Base-by-base conservation (phyloP, 2,797 vertebrate species). In the Pagetopsis macropterus region DNA sequence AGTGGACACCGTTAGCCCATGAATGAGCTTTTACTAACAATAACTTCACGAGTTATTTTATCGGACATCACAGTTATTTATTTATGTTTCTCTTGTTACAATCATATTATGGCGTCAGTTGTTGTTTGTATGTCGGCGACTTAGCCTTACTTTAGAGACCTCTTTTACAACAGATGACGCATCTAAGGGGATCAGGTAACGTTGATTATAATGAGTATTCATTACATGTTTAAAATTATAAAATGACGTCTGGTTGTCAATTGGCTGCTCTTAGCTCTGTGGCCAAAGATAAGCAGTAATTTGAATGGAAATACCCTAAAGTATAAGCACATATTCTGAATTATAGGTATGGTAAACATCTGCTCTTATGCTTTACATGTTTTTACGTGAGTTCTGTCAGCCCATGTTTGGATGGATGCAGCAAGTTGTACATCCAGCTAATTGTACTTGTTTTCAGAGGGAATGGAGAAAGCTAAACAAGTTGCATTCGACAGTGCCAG, bases 381-480 rank as follows among this genome's bases (percentile, higher is more conserved):
- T 2, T 40, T 13, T 52, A 14, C n/a, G 2, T 23, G 9, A 4
- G 9, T 17, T 17, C 19, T 61, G 8, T 43, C 14, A 33, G 9
- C 1, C 2, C 15, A 6, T 63, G n/a, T 45, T 37, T 74, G 40
- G 4, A n/a, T 31, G 16, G 17, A 46, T 21, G 7, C 17, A 72
- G 2, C 2, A 3, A 4, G 31, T 13, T 62, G 4, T 27, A 16
- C 44, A 31, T n/a, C 4, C 14, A 23, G 9, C n/a, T 55, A 17
- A 72, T 3, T 58, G 11, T 13, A 17, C 2, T 65, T 31, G 27
- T 5, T 85, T 76, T 71, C 70, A 82, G 45, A 74, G 92, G 92
- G 80, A 57, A 96, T 96, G 95, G 94, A 96, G 70, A 94, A 95
- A 68, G 93, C 67, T 56, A 94, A 95, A 86, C 92, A 95, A 31